Evolutionary conservation across 2,888 invertebrate species (phyloP), one percentile per base, ranked within the genome.

Genomic region (Gymnosoma rotundatum): DNA sequence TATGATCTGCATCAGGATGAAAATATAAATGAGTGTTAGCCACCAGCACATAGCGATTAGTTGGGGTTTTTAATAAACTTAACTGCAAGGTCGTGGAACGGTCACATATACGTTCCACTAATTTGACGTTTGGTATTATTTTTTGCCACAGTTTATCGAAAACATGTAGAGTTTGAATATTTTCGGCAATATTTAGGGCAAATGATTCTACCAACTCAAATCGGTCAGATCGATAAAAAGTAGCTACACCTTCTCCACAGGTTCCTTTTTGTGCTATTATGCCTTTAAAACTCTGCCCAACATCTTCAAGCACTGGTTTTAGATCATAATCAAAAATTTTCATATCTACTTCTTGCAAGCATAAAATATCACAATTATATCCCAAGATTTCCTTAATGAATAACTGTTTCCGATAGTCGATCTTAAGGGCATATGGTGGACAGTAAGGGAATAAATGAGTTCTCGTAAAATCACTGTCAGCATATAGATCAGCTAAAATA

Each of bases 11-110:
- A 91, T 96, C 95, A 0, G 98, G 98, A 91, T 97, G 97, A 89
- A 98, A 99, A 93, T 97, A 99, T 64, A 99, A 93, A 93, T 99
- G 99, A 1, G 97, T 98, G 90, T 98, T 98, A 18, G 95, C 98
- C 86, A 95, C 93, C 50, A 97, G 89, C 48, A 97, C 88, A 75
- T 95, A 92, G 88, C 95, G 92, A 3, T 93, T 92, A 79, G 93
- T 93, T 16, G 94, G 94, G 84, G 93, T 90, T 87, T 94, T 93
- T 42, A 97, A 91, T 75, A 94, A 90, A 42, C 93, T 93, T 18
- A 93, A 87, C 92, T 94, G 88, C 32, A 95, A 90, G 8, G 94
- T 94, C n/a, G 96, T 96, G 48, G 95, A 94, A 86, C 95, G 93
- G 66, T 94, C 93, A 70, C 94, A 90, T 83, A 97, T 92, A 75